Percentiles rank a stretch among this genome's conserved stretches.
Evolutionary conservation across 2,888 invertebrate genomes (phyloP).

Genomic region (Trachelus troglodyta): DNA sequence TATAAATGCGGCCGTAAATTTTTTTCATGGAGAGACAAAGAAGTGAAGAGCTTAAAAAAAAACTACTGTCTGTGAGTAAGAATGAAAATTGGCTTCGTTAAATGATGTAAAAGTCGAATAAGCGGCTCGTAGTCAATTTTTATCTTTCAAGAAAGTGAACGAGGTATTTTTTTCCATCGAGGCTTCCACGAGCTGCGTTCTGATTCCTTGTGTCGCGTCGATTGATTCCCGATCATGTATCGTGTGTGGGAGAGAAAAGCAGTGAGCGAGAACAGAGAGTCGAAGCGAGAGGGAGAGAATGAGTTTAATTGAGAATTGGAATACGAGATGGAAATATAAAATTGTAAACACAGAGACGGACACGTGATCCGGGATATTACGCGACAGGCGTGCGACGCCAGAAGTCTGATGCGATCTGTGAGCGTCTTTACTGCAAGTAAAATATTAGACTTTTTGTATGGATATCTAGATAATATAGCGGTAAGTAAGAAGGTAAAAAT

Average conservation of each 20-base stretch:
- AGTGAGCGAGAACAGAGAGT: not conserved
- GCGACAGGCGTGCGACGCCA: not conserved
- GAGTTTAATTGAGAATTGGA: not conserved
- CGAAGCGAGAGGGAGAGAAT: not conserved
- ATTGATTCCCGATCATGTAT: not conserved
- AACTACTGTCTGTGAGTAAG: not conserved
- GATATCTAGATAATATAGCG: slow-evolving; percentile 2
- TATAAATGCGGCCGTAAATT: not conserved
- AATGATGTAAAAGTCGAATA: not conserved
- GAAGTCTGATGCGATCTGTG: not conserved
- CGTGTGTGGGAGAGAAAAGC: not conserved
- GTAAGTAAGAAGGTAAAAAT: not conserved
- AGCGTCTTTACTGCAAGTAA: not conserved
- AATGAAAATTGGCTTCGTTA: not conserved
- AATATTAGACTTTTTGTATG: slow-evolving; percentile 5
- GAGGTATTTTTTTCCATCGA: not conserved
- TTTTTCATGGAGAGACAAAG: not conserved
- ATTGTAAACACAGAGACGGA: not conserved
- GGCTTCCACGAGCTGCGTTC: not conserved
- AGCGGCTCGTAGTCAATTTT: not conserved
- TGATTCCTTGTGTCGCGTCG: not conserved
- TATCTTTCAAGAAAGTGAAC: not conserved
- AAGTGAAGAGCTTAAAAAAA: not conserved
- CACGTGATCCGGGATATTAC: not conserved
- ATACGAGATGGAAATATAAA: not conserved